phyloP scores from a whole-genome alignment of 2,797 vertebrate genomes.

The Gymnothorax reevesii region DNA sequence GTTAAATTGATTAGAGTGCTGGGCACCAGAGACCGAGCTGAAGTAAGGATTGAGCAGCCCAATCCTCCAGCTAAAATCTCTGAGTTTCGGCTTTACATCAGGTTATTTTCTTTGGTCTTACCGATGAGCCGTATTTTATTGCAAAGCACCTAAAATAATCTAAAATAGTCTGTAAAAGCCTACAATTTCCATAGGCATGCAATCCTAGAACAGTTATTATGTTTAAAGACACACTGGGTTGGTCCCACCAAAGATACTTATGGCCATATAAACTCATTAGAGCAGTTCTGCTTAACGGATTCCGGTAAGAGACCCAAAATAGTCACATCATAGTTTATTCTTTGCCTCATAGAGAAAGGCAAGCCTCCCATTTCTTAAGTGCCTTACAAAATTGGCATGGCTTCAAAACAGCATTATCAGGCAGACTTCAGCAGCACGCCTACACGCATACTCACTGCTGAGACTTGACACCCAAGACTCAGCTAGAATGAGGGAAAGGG shows the following conservation, averaged over 20 bases:
- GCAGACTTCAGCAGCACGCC: neutral
- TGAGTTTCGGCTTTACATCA: neutral
- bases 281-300: constrained; percentile 42
- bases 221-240: constrained; percentile 11
- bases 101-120: constrained; percentile 20
- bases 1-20: neutral
- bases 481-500: neutral
- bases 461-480: neutral
- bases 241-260: neutral
- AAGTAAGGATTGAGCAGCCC: neutral
- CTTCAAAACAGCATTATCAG: neutral
- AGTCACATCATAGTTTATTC: neutral
- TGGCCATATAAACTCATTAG: constrained; percentile 11
- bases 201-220: constrained; percentile 26
- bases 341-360: neutral
- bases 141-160: constrained; percentile 39
- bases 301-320: constrained; percentile 49
- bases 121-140: constrained; percentile 30
- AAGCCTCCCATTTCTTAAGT: neutral
- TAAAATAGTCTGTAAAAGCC: constrained; percentile 19
- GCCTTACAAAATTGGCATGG: neutral
- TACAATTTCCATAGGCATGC: constrained; percentile 23
- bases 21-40: neutral
- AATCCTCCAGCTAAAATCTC: neutral
- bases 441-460: neutral